Conservation (phyloP, 2,888 invertebrate genomes). For the Brenthis hecate region DNA sequence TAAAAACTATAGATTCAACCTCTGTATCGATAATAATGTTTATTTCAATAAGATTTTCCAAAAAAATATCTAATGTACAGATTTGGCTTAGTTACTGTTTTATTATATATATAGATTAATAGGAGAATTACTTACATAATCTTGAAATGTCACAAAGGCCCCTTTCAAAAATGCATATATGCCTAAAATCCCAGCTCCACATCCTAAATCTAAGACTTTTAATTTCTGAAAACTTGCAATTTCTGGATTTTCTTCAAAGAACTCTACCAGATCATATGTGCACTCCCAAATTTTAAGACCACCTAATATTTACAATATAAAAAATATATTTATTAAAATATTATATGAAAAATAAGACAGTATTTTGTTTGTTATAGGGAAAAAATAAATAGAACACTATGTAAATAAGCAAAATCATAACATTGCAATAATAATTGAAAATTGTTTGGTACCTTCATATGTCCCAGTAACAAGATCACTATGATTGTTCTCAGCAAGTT, state of each 20-base stretch:
- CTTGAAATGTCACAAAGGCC: conserved; percentile 92
- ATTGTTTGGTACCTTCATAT: conserved; percentile 87
- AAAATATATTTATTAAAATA: not conserved
- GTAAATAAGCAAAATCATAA: too few relatives aligned
- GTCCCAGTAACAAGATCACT: conserved; percentile 89
- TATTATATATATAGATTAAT: too few relatives aligned
- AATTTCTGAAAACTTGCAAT: conserved; percentile 69
- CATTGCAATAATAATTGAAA: not conserved
- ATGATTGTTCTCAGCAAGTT: conserved; percentile 83
- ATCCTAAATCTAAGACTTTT: conserved; percentile 93
- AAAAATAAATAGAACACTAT: too few relatives aligned
- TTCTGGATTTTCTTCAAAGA: conserved; percentile 71
- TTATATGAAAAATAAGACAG: not conserved
- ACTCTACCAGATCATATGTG: conserved; percentile 89
- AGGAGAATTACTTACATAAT: conserved; percentile 88
- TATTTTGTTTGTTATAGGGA: too few relatives aligned
- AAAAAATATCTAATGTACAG: too few relatives aligned
- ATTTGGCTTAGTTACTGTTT: too few relatives aligned
- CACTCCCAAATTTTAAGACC: conserved; percentile 99
- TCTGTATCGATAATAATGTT: too few relatives aligned
- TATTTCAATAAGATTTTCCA: too few relatives aligned
- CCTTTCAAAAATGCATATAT: conserved; percentile 87
- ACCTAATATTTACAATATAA: conserved; percentile 79
- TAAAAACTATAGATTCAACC: too few relatives aligned
- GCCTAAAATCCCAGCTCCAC: conserved; percentile 95